Evolutionary conservation across 2,113 vertebrate species (phyloP), one percentile per base, ranked within the genome.

Genomic region (Pomatostomus ruficeps): DNA sequence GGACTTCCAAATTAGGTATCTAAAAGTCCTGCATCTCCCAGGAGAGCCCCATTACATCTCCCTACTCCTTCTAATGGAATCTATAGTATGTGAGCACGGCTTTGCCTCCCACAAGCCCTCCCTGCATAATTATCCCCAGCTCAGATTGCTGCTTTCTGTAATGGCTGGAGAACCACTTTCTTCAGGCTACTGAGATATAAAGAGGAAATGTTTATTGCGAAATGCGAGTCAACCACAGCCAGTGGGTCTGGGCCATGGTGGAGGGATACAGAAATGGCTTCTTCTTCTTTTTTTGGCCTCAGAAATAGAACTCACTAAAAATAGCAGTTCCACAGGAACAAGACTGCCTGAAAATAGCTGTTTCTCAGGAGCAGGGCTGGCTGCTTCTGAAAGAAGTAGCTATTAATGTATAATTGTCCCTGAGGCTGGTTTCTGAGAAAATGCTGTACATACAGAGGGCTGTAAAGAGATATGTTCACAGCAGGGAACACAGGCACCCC

Each of bases 341-440:
- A 96, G 92, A 90, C 96, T 93, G 95, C 94, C 96, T 97, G 97
- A 95, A 97, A 97, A 97, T 97, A 97, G 94, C 94, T 95, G 90
- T 97, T 97, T 97, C 96, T 96, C 92, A 97, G 88, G 96, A 96
- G 88, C 86, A 91, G 92, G 91, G 93, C 94, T 94, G 96, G 96
- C 82, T 95, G 96, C 92, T 96, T 96, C 91, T 96, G 96, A 97
- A 97, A 97, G 96, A 93, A 96, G 94, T 79, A 96, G 95, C 96
- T 96, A 97, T 97, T 97, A 96, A 96, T 96, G 96, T 95, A 96
- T 95, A 96, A 97, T 95, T 97, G 95, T 94, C 96, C 97, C 97
- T 97, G 82, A 94, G 97, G 96, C 94, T 95, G 92, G 88, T 82
- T 95, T 95, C 66, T 87, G 89, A 92, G 95, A 90, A 93, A 96